Conservation (phyloP, 35 echinoderm and acorn worm genomes). For the Ophioderma brevispina region DNA sequence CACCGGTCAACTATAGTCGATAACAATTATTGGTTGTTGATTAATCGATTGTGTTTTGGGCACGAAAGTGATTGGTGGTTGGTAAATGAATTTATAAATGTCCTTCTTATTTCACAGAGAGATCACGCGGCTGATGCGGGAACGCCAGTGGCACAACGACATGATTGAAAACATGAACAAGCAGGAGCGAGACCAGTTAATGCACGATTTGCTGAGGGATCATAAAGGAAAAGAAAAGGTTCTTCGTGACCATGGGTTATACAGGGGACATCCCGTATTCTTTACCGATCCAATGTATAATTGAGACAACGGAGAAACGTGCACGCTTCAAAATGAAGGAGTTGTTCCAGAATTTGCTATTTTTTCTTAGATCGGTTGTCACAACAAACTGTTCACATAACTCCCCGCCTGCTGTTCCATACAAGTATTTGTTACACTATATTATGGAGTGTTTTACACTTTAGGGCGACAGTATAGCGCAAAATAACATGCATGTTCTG, state of each 20-base stretch:
- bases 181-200: conserved; percentile 47
- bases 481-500: no score
- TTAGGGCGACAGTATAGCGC: no score
- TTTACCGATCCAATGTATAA: conserved; percentile 79
- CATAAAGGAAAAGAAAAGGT: conserved; percentile 81
- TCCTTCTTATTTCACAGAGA: conserved; percentile 58
- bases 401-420: no score
- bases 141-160: conserved; percentile 77
- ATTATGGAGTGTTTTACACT: no score
- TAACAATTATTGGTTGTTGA: background rate
- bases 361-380: no score
- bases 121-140: conserved; percentile 67
- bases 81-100: no score
- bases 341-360: no score
- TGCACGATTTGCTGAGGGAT: conserved; percentile 55
- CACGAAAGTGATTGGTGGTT: background rate
- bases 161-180: conserved; percentile 79
- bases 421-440: no score
- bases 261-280: conserved; percentile 77
- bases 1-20: background rate
- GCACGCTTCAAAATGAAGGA: no score
- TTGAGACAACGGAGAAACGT: no score
- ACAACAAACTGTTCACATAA: no score
- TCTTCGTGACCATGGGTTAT: conserved; percentile 79
- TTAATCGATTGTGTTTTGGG: background rate